These are phyloP conservation scores for Epinephelus lanceolatus DNA, from an alignment of 2,113 vertebrate species.

Conservation along the genomic window DNA sequence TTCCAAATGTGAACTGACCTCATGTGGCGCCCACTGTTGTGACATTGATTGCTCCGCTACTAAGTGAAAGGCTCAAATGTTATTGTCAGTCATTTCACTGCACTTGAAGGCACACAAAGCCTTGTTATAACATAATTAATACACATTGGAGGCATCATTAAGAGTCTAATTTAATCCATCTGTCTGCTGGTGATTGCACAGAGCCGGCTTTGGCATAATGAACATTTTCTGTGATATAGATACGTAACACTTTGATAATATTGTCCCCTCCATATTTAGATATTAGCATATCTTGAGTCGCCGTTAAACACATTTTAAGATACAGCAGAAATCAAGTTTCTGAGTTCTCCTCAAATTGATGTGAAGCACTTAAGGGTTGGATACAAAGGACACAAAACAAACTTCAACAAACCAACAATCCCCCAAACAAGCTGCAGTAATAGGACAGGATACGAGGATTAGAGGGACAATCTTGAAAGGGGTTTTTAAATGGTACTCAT, in stretches of 20 bases:
- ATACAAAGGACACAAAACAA: background rate
- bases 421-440: conserved; percentile 41
- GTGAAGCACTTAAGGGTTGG: conserved; percentile 5
- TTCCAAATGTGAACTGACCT: background rate
- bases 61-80: conserved; percentile 40
- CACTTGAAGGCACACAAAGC: conserved; percentile 49
- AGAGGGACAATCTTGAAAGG: conserved; percentile 46
- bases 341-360: background rate
- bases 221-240: conserved; percentile 39
- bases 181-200: conserved; percentile 49
- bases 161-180: conserved; percentile 60
- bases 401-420: conserved; percentile 21
- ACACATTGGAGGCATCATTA: conserved; percentile 57
- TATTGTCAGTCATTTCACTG: conserved; percentile 23
- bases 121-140: conserved; percentile 57
- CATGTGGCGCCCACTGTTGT: background rate
- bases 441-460: conserved; percentile 55
- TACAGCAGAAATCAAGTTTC: conserved; percentile 5
- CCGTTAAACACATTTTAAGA: conserved; percentile 16
- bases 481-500: conserved; percentile 37
- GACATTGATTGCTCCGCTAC: conserved; percentile 2
- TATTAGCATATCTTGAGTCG: conserved; percentile 11
- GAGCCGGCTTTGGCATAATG: conserved; percentile 31
- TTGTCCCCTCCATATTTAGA: background rate
- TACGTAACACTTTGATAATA: conserved; percentile 32